phyloP scores from a whole-genome alignment of 2,888 invertebrate genomes.

The Drosophila neotestacea region DNA sequence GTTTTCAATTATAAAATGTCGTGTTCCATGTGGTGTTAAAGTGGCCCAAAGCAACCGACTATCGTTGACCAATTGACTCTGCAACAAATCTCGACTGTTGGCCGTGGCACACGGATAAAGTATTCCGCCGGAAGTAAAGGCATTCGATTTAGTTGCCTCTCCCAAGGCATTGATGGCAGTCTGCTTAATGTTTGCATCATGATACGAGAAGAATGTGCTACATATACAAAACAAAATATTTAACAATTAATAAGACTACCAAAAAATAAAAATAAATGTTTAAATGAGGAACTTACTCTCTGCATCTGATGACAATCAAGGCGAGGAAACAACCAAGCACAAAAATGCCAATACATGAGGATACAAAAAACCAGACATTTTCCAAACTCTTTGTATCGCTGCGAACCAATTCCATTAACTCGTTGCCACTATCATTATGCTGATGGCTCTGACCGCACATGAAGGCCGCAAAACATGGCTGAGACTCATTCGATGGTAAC shows the following conservation, averaged over 20 bases:
- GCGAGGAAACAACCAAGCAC: constrained; percentile 92
- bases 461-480: constrained; percentile 88
- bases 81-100: constrained; percentile 86
- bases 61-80: constrained; percentile 87
- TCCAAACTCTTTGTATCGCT: constrained; percentile 87
- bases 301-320: constrained; percentile 91
- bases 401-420: constrained; percentile 92
- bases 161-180: constrained; percentile 87
- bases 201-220: constrained; percentile 84
- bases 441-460: constrained; percentile 88
- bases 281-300: constrained; percentile 87
- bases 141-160: constrained; percentile 86
- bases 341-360: constrained; percentile 92
- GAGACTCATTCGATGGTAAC: constrained; percentile 87
- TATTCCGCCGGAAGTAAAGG: constrained; percentile 86
- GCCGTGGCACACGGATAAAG: constrained; percentile 87
- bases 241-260: no score
- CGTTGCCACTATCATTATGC: constrained; percentile 88
- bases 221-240: constrained; percentile 53
- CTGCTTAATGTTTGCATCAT: constrained; percentile 86
- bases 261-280: neutral
- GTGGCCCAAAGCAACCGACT: constrained; percentile 93
- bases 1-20: constrained; percentile 88
- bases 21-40: constrained; percentile 92
- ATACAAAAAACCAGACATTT: constrained; percentile 93